Evolutionary conservation across 2,797 vertebrate genomes (phyloP), one percentile per base, ranked within the genome.

Genomic region (Oreochromis mossambicus): DNA sequence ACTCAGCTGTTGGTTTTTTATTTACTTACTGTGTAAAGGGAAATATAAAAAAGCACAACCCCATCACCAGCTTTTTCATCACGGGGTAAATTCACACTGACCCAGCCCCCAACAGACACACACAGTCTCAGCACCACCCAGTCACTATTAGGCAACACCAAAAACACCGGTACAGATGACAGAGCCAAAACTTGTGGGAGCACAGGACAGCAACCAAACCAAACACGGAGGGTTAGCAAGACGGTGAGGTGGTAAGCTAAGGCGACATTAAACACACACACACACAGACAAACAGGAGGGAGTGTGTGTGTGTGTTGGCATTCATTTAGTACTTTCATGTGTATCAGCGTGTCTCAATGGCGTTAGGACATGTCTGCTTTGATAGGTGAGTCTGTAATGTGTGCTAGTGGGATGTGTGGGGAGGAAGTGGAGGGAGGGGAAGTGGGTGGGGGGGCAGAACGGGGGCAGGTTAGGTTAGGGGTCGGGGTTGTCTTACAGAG

Each of bases 401-500:
- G 87, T 90, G 83, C 81, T 38, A 24, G 79, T 83, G 51, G 38
- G 63, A 73, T 52, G 82, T 82, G 85, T 7, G 7, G 43, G 63
- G 81, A 43, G 38, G 26, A 58, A 76, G 50, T 4, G 34, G 29
- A 17, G 48, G 52, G 6, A 2, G 12, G 1, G n/a, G 11, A 12
- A 52, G 50, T 10, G 32, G 32, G 58, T 5, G 5, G 10, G 38
- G 73, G 56, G 51, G 81, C n/a, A 66, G 52, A 58, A 63, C 4
- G 73, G 82, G 73, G 86, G 50, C 55, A 68, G 81, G 82, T 81
- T 21, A 41, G 46, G 79, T 21, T 46, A 26, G 75, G 81, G 88
- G 75, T 88, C 63, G 84, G 90, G 92, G 88, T 91, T 92, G 87
- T 95, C 96, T 97, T 96, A 96, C 96, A 91, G 95, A 95, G 94